Evolutionary conservation across 1,140 invertebrate genomes (phyloP).

Genomic region (Papilio glaucus): DNA sequence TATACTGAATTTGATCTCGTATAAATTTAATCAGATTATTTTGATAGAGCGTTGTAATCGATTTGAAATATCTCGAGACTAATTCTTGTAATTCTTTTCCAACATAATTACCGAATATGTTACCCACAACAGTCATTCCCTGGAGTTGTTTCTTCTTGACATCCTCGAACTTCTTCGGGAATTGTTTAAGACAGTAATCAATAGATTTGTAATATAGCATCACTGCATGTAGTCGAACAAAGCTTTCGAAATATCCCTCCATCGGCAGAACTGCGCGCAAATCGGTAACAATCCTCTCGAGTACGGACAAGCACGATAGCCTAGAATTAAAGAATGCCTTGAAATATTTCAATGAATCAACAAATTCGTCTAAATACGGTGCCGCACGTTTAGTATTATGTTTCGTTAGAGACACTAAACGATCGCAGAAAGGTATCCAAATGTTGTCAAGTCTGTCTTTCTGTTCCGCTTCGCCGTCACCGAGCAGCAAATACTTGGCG

Average conservation of each 20-base stretch:
- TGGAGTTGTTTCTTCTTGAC: conserved; percentile 41
- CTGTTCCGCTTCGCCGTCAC: conserved; percentile 49
- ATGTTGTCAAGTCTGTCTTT: conserved; percentile 48
- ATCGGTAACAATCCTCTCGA: conserved; percentile 51
- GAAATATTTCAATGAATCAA: conserved; percentile 53
- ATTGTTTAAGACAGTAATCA: conserved; percentile 47
- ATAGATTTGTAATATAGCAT: conserved; percentile 62
- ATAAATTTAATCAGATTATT: conserved; percentile 46
- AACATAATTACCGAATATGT: conserved; percentile 58
- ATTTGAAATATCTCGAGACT: conserved; percentile 52
- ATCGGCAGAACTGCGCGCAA: conserved; percentile 51
- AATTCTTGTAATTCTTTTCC: conserved; percentile 57
- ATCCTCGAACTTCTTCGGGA: conserved; percentile 49
- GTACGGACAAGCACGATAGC: conserved; percentile 51
- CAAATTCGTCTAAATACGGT: conserved; percentile 41
- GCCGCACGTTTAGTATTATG: neutral
- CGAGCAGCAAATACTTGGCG: conserved; percentile 55
- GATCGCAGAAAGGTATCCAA: conserved; percentile 53
- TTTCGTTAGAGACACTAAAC: conserved; percentile 26
- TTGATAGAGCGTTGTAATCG: conserved; percentile 56
- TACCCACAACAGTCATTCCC: conserved; percentile 52
- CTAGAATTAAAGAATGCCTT: conserved; percentile 53
- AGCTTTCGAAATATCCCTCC: conserved; percentile 51
- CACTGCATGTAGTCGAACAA: conserved; percentile 57
- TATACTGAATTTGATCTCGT: conserved; percentile 40